Percentiles rank a stretch among this genome's conserved stretches.
Conservation (phyloP, 2,113 vertebrate genomes). For the Emydocephalus ijimae region DNA sequence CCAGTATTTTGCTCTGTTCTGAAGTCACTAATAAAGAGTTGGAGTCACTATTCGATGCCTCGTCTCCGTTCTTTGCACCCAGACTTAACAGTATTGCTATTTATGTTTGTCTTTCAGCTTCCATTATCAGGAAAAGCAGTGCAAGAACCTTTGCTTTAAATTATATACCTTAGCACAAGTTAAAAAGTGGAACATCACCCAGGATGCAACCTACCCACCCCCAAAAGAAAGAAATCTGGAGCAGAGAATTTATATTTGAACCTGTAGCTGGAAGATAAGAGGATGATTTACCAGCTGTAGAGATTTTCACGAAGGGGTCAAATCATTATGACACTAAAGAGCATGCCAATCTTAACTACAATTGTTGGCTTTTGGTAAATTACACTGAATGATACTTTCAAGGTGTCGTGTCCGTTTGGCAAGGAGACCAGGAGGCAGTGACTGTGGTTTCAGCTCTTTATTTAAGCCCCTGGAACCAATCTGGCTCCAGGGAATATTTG, state of each 20-base stretch:
- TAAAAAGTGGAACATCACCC: not conserved
- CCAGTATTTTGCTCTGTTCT: no score
- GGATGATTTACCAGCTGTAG: not conserved
- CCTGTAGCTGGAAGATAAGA: not conserved
- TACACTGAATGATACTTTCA: not conserved
- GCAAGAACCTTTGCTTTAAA: slow-evolving; percentile 4
- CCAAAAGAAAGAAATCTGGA: not conserved
- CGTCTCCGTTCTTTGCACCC: no score
- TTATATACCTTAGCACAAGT: slow-evolving; percentile 2
- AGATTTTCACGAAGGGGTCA: not conserved
- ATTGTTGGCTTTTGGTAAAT: not conserved
- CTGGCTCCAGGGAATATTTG: no score
- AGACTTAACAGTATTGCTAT: not conserved
- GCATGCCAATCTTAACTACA: not conserved
- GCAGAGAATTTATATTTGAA: not conserved
- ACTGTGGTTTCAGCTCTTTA: no score
- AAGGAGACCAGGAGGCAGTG: no score
- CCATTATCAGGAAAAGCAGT: not conserved
- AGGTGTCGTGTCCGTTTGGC: no score
- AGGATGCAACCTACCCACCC: not conserved
- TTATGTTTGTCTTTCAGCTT: slow-evolving; percentile 13
- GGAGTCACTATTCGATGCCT: no score
- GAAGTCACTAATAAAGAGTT: no score
- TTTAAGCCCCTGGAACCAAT: no score
- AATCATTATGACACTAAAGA: not conserved